Evolutionary conservation across 1,140 invertebrate species (phyloP).

Genomic region (Papilio glaucus): DNA sequence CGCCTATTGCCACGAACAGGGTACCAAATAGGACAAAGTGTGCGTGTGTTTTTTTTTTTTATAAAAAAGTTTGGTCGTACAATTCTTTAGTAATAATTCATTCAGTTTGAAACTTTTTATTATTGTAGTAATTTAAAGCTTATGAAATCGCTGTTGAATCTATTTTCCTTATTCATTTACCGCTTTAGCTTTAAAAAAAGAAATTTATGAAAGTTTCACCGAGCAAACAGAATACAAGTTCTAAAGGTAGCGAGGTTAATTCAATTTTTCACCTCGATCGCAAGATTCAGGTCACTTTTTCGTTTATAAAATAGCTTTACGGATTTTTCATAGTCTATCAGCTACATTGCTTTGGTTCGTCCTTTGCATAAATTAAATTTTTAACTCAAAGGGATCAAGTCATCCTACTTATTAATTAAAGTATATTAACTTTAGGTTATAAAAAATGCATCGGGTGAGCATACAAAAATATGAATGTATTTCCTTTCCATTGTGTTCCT

Average conservation of each 20-base stretch:
- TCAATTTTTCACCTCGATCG: slow-evolving; percentile 18
- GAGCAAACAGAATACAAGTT: slow-evolving; percentile 12
- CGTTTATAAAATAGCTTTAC: slow-evolving; percentile 22
- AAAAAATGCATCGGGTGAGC: background rate
- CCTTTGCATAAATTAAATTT: background rate
- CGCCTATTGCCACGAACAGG: too few species aligned
- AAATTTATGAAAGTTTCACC: background rate
- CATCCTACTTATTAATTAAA: background rate
- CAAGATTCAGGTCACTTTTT: slow-evolving; percentile 23
- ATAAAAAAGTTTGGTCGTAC: too few species aligned
- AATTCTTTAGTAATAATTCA: too few species aligned
- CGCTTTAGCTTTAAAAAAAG: background rate
- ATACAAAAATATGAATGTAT: too few species aligned
- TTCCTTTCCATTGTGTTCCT: too few species aligned
- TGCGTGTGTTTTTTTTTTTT: too few species aligned
- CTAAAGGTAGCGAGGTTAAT: slow-evolving; percentile 10
- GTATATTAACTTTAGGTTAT: background rate
- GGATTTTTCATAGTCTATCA: slow-evolving; percentile 17
- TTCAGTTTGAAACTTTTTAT: too few species aligned
- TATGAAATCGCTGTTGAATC: too few species aligned
- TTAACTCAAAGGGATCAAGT: slow-evolving; percentile 3
- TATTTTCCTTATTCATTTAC: background rate
- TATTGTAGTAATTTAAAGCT: too few species aligned
- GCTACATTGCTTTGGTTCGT: slow-evolving; percentile 1
- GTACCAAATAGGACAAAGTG: too few species aligned